Percentiles rank a stretch among this genome's conserved stretches.
phyloP scores from a whole-genome alignment of 2,797 vertebrate species.

The Pteropus rufus region DNA sequence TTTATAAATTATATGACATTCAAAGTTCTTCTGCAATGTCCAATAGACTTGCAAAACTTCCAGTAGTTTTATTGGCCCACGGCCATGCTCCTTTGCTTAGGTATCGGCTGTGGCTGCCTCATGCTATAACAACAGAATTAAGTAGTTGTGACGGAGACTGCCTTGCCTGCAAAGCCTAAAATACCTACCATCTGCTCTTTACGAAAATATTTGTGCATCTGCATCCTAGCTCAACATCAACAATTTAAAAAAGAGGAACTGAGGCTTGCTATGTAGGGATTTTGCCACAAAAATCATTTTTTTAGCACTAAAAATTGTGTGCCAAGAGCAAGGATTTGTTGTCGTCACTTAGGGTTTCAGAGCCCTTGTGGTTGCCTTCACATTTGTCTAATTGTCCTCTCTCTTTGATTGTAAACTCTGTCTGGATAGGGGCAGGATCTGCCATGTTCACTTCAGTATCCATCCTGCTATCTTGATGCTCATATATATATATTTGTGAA shows the following conservation, averaged over 20 bases:
- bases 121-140: too few species aligned
- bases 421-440: not conserved
- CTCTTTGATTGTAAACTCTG: not conserved
- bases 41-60: not conserved
- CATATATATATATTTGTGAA: not conserved
- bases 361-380: not conserved
- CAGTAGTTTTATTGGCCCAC: not conserved
- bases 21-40: not conserved
- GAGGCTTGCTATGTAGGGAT: not conserved
- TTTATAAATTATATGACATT: not conserved
- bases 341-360: not conserved
- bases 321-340: not conserved
- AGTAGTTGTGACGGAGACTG: not conserved
- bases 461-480: not conserved
- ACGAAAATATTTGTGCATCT: not conserved
- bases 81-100: not conserved
- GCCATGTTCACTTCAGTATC: not conserved
- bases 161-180: not conserved
- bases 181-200: not conserved
- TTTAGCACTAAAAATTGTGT: not conserved
- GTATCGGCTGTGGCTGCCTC: not conserved
- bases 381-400: too few species aligned
- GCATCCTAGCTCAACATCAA: not conserved
- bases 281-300: not conserved
- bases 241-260: not conserved